Percentiles rank a stretch among this genome's conserved stretches.
Conservation (phyloP, 2,797 vertebrate species). For the Morus bassanus region DNA sequence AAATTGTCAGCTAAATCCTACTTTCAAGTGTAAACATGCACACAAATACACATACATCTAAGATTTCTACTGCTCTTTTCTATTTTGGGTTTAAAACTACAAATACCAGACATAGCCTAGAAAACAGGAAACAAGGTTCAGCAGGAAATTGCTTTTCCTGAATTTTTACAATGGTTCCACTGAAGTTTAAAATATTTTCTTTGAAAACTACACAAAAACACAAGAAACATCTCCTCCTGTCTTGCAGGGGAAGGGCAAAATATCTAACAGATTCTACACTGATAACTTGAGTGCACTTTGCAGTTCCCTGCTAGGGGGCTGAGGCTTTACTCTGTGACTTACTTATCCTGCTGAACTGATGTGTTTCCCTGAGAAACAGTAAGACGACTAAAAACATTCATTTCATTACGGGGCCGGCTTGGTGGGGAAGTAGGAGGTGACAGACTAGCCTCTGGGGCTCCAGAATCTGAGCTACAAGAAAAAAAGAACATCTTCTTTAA, state of each 20-base stretch:
- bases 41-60: not conserved
- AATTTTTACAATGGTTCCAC: not conserved
- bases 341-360: conserved; percentile 84
- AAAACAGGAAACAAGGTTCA: conserved; percentile 70
- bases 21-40: not conserved
- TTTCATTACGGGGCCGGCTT: conserved; percentile 83
- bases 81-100: conserved; percentile 27
- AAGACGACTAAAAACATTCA: conserved; percentile 87
- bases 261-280: conserved; percentile 27
- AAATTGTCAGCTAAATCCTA: not conserved
- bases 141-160: conserved; percentile 67
- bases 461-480: conserved; percentile 85
- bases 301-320: conserved; percentile 33
- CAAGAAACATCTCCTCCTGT: not conserved
- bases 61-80: conserved; percentile 19
- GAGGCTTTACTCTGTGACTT: conserved; percentile 73
- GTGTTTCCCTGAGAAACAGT: conserved; percentile 82
- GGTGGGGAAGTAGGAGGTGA: conserved; percentile 85
- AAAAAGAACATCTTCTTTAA: conserved; percentile 78
- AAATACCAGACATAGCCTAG: conserved; percentile 2
- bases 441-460: conserved; percentile 82
- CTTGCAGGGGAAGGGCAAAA: conserved; percentile 7
- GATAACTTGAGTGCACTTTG: not conserved
- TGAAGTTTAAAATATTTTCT: not conserved
- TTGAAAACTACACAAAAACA: conserved; percentile 18